phyloP scores from a whole-genome alignment of 1,140 invertebrate genomes.

The Cyrtorhinus lividipennis region DNA sequence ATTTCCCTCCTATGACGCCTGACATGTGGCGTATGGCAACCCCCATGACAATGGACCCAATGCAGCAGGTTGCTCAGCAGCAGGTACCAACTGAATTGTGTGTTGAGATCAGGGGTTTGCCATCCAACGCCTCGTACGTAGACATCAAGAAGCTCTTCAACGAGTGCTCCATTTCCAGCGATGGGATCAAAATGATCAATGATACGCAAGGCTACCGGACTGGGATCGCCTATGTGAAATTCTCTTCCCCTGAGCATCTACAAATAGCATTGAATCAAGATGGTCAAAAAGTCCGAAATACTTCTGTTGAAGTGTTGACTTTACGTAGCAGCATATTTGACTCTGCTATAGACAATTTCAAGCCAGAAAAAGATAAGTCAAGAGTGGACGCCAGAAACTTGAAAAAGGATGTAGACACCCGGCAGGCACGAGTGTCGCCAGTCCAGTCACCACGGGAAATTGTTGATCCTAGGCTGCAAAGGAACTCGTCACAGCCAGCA shows the following conservation, averaged over 20 bases:
- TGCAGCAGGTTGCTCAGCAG: background rate
- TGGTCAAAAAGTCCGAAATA: conserved; percentile 41
- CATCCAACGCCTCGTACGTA: conserved; percentile 48
- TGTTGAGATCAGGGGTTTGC: conserved; percentile 53
- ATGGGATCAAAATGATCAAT: conserved; percentile 72
- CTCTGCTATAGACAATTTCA: conserved; percentile 20
- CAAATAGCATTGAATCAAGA: conserved; percentile 48
- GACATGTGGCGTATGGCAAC: background rate
- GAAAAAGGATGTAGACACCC: conserved; percentile 15
- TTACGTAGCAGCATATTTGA: conserved; percentile 27
- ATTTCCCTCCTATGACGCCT: background rate
- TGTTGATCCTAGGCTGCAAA: background rate
- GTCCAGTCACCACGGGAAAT: background rate
- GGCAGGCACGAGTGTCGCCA: background rate
- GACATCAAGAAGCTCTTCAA: conserved; percentile 68
- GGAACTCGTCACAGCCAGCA: background rate
- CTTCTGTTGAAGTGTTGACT: conserved; percentile 41
- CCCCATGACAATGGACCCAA: background rate
- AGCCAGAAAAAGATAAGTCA: conserved; percentile 15
- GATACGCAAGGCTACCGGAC: conserved; percentile 60
- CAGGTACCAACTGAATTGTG: conserved; percentile 29
- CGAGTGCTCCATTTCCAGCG: conserved; percentile 58
- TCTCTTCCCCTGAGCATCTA: conserved; percentile 49
- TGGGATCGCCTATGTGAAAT: conserved; percentile 65
- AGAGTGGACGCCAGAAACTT: conserved; percentile 3